These are phyloP conservation scores for Dynastes maya DNA, from an alignment of 2,888 invertebrate species.

Conservation along the genomic window DNA sequence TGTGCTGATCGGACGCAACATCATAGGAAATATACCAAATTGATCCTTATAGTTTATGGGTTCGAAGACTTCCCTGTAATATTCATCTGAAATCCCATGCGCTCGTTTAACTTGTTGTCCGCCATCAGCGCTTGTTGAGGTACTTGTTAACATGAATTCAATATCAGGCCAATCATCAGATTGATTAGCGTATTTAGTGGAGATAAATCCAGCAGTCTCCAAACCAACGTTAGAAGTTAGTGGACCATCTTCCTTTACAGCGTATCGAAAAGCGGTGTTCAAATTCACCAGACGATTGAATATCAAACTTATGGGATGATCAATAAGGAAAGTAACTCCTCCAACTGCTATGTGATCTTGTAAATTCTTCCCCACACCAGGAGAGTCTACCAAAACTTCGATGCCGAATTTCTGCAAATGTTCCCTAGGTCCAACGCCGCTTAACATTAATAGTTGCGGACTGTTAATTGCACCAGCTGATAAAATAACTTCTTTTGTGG, in stretches of 20 bases:
- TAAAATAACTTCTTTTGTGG: constrained; percentile 86
- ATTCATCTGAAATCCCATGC: constrained; percentile 86
- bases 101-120: constrained; percentile 84
- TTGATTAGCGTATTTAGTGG: constrained; percentile 90
- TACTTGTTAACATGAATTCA: constrained; percentile 90
- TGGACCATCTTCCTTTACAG: constrained; percentile 89
- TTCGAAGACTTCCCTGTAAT: constrained; percentile 83
- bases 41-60: constrained; percentile 83
- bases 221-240: constrained; percentile 89
- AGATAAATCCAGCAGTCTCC: constrained; percentile 90
- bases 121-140: constrained; percentile 88
- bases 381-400: constrained; percentile 82
- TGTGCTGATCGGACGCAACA: constrained; percentile 89
- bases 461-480: constrained; percentile 92
- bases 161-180: constrained; percentile 94
- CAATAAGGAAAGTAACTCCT: constrained; percentile 86
- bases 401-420: constrained; percentile 83
- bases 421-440: constrained; percentile 85
- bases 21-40: constrained; percentile 90
- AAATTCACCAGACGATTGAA: constrained; percentile 87
- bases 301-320: constrained; percentile 85
- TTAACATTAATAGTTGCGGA: constrained; percentile 93
- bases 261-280: constrained; percentile 87
- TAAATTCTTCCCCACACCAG: constrained; percentile 89
- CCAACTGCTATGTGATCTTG: constrained; percentile 94